Conservation (phyloP, 2,797 vertebrate genomes). For the Neoniphon sammara region DNA sequence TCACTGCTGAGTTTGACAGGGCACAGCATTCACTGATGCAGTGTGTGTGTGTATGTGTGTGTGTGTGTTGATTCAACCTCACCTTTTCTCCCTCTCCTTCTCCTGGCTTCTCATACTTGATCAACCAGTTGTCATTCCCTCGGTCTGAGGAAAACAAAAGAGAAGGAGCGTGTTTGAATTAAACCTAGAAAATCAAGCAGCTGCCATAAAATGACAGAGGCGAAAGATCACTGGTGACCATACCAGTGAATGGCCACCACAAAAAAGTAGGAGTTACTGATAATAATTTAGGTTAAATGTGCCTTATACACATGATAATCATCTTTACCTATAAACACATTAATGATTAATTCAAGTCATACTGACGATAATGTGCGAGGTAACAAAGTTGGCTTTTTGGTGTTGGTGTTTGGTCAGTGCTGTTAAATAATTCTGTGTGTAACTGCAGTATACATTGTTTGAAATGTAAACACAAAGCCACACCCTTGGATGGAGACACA, state of each 20-base stretch:
- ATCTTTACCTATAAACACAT: too few species aligned
- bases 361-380: too few species aligned
- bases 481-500: conserved; percentile 7
- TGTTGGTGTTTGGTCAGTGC: background rate
- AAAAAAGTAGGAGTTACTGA: too few species aligned
- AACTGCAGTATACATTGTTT: background rate
- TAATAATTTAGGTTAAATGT: too few species aligned
- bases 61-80: conserved; percentile 24
- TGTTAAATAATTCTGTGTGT: background rate
- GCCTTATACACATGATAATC: too few species aligned
- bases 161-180: background rate
- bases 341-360: too few species aligned
- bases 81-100: conserved; percentile 84
- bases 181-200: background rate
- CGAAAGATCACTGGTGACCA: background rate
- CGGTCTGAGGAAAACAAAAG: conserved; percentile 84
- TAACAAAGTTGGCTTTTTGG: background rate
- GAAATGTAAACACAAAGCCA: conserved; percentile 17
- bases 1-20: too few species aligned
- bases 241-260: too few species aligned
- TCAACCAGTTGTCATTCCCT: conserved; percentile 98
- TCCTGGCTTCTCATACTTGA: conserved; percentile 92
- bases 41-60: background rate
- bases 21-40: too few species aligned
- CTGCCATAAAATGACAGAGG: background rate